Base-by-base conservation (phyloP, 53 echinoderm and acorn worm species). In the Patiria pectinifera region DNA sequence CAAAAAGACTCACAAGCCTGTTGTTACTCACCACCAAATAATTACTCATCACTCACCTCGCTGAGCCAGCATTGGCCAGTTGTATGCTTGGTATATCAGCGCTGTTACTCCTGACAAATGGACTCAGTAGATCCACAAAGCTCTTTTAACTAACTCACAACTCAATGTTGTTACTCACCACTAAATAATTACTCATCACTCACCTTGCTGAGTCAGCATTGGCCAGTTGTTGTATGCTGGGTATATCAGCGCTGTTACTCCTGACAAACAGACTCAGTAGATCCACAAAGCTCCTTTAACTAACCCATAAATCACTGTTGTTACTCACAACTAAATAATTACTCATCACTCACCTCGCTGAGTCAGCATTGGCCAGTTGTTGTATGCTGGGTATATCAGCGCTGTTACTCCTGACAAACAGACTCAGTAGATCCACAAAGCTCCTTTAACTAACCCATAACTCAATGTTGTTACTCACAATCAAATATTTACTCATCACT, bases 321-420 rank as follows among this genome's bases (percentile, higher is more conserved):
- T 86, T 91, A 74, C 95, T 96, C 82, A 87, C 15, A 76, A 46
- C 10, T 66, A 21, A 70, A 58, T 45, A 82, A 35, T 26, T 19
- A 62, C 59, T 66, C 62, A 82, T 81, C 18, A 76, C 93, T 83
- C 71, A 98, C 99, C 99, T 98, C 75, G 99, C 97, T 48, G 91
- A 92, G 76, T 98, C 99, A 21, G 93, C 21, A 91, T 97, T 95
- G 15, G 94, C 91, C 24, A 98, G 93, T 78, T 96, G 95, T 48
- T 97, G 96, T 82, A 98, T 98, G 58, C 94, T 97, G 48, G 99
- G 97, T 78, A 98, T 97, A 80, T 98, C 96, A 48, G 92, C 91
- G 86, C 94, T 95, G 69, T 98, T 96, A 86, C 93, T 92, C 46
- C 96, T 92, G 5, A 97, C 96, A 93, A 98, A 95, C 48, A 96